Base-by-base conservation (phyloP, 2,797 vertebrate species). In the Protosalanx chinensis region DNA sequence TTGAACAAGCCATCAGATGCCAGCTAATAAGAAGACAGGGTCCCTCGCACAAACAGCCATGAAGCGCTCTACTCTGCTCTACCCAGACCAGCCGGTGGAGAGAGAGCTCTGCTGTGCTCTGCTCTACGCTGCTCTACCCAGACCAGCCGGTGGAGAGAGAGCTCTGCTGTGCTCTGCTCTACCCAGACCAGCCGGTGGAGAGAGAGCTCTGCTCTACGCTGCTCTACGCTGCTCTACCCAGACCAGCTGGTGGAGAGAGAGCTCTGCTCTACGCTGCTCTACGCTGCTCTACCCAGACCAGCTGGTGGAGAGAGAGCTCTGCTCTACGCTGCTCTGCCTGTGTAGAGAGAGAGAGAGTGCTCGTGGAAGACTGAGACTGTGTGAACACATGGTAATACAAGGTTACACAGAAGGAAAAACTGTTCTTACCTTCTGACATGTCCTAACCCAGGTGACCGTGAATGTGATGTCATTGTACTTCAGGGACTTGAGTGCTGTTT, bases 1-100 rank as follows among this genome's bases (percentile, higher is more conserved):
- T 94, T 98, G 76, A 94, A 89, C 85, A 97, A 95, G 92, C 91
- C 94, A 74, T 94, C 94, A 23, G 94, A 96, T 80, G 89, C 92
- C 69, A 89, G 93, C 92, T 92, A 93, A 76, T 95, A 94, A 90
- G 89, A 91, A 20, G 84, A 88, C 85, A 86, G 76, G 84, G 72
- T 71, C 82, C 74, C 76, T n/a, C 18, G 18, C 16, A 73, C 73
- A 68, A 87, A 87, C 79, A 88, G 86, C 88, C 90, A 90, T 90
- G 83, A 92, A 91, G 91, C 90, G 89, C 93, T 93, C 92, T 87
- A 85, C 89, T 74, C 73, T 80, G 72, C 33, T 35, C 33, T 35
- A 35, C 33, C 6, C 33, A 74, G 51, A 75, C 66, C 71, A 12
- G 37, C 33, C 7, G 10, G 37, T 41, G 37, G 60, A 3, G 1